Evolutionary conservation across 2,113 vertebrate species (phyloP), one percentile per base, ranked within the genome.

Genomic region (Lepus europaeus): DNA sequence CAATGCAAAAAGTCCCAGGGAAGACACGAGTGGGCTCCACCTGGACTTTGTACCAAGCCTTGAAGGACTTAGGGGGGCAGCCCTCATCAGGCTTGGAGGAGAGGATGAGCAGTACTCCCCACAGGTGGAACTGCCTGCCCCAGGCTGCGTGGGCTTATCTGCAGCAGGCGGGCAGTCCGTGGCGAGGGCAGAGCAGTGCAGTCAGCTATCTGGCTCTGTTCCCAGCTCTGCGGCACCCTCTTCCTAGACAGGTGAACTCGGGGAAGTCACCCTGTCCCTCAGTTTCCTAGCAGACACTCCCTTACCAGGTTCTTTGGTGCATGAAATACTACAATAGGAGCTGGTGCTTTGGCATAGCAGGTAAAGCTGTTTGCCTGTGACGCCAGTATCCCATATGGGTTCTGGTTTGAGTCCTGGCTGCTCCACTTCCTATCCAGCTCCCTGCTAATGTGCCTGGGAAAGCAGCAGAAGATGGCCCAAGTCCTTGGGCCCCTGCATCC

Each of bases 221-320:
- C 77, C 77, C 78, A 63, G 31, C 23, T 39, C 53, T 17, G 33
- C 1, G 6, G 39, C 23, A 14, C 4, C 49, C 69, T 64, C 56
- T 29, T 63, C 31, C 45, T n/a, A 56, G 59, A 14, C 8, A 5
- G 19, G 56, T 11, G 66, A 87, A 39, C 20, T 10, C 1, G 22
- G 70, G 53, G 61, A 49, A 87, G 73, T 78, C 0, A 0, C 1
- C 90, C 91, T 23, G 20, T 13, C 70, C 80, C 86, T 31, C 85
- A 59, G 91, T 97, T 97, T 97, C 97, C 93, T 84, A 36, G 3
- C 0, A 78, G 61, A 84, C 73, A n/a, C 31, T 72, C 29, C 76
- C 49, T 53, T 16, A 72, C 39, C 73, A 12, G 39, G n/a, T 82
- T 82, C 53, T 82, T 81, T 6, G 39, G 9, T 27, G 22, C 31